phyloP scores from a whole-genome alignment of 2,797 vertebrate genomes.

The Chromobotia macracanthus region DNA sequence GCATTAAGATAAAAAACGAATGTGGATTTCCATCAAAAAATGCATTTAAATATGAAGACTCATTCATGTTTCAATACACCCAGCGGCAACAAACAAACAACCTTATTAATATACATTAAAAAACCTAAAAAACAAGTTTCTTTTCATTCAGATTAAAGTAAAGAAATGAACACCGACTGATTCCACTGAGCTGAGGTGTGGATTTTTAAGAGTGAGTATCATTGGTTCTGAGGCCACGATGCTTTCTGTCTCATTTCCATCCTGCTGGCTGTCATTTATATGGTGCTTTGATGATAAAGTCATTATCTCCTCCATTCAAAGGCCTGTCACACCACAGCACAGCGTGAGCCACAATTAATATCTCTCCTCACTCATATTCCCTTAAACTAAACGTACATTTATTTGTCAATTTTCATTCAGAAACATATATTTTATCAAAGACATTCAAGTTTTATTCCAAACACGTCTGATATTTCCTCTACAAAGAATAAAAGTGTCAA shows the following conservation, averaged over 20 bases:
- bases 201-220: background rate
- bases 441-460: conserved; percentile 59
- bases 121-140: background rate
- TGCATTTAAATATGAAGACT: background rate
- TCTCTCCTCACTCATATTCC: conserved; percentile 60
- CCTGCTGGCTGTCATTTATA: conserved; percentile 64
- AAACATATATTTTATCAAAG: conserved; percentile 66
- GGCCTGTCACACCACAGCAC: conserved; percentile 64
- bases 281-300: conserved; percentile 68
- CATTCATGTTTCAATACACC: background rate
- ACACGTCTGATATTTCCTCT: conserved; percentile 63
- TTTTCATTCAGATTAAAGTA: background rate
- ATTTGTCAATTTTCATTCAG: conserved; percentile 70
- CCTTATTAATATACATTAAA: no score
- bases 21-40: background rate
- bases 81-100: background rate
- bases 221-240: conserved; percentile 19
- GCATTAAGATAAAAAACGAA: background rate
- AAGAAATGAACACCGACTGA: background rate
- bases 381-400: conserved; percentile 62
- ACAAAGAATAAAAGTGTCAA: conserved; percentile 58
- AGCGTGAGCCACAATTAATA: conserved; percentile 68
- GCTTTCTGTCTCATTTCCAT: conserved; percentile 36
- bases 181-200: conserved; percentile 11
- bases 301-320: conserved; percentile 72